These are phyloP conservation scores for Tiliqua scincoides DNA, from an alignment of 2,113 vertebrate genomes.

Conservation along the genomic window DNA sequence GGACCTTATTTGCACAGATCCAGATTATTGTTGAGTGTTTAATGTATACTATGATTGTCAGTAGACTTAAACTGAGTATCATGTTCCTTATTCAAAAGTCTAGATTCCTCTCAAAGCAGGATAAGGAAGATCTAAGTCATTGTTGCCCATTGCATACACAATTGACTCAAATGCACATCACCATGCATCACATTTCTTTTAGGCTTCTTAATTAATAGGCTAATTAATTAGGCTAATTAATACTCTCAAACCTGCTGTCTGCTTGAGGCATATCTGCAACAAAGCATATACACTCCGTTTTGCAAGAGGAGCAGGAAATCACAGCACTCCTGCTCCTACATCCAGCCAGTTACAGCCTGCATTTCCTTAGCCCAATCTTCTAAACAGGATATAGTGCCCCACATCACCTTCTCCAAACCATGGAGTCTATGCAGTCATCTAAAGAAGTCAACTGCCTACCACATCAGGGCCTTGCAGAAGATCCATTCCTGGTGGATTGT, in stretches of 20 bases:
- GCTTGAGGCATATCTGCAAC: too few relatives aligned
- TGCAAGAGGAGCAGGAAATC: background rate
- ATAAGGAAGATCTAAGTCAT: background rate
- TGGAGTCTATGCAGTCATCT: background rate
- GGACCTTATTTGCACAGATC: too few relatives aligned
- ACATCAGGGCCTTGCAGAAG: background rate
- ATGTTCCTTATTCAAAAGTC: background rate
- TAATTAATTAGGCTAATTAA: too few relatives aligned
- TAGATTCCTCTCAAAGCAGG: background rate
- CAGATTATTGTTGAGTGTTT: background rate
- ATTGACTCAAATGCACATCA: background rate
- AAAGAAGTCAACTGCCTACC: background rate
- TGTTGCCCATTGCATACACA: background rate
- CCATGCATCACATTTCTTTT: too few relatives aligned
- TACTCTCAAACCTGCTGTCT: too few relatives aligned
- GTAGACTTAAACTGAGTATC: background rate
- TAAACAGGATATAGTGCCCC: background rate
- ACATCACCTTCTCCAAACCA: background rate
- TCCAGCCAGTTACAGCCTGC: background rate
- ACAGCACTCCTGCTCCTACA: background rate
- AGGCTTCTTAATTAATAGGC: too few relatives aligned
- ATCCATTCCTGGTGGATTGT: background rate
- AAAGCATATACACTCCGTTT: background rate
- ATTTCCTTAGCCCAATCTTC: background rate
- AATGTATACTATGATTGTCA: background rate